phyloP scores from a whole-genome alignment of 2,888 invertebrate genomes.

The Gortyna flavago region DNA sequence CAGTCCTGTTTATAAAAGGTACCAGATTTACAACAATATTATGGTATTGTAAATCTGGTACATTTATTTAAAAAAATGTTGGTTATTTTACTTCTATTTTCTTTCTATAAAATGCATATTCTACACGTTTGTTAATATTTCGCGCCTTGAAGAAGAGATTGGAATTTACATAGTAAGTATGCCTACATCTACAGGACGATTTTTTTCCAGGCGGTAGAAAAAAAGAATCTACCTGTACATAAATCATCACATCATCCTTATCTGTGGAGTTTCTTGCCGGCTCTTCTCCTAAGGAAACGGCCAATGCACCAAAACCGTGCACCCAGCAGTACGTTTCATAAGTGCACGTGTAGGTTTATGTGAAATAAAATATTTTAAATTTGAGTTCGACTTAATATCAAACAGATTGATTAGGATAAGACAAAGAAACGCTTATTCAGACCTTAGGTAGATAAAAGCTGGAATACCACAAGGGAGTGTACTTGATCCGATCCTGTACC shows the following conservation, averaged over 20 bases:
- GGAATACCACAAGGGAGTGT: background rate
- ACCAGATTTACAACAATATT: no score
- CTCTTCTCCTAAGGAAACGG: background rate
- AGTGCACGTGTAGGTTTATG: background rate
- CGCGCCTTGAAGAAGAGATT: background rate
- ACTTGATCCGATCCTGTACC: background rate
- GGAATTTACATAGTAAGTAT: background rate
- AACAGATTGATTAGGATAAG: background rate
- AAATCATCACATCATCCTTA: background rate
- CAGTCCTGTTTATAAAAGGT: background rate
- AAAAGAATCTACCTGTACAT: background rate
- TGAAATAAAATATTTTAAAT: background rate
- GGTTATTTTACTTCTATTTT: background rate
- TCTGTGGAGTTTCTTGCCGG: background rate
- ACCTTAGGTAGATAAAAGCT: background rate
- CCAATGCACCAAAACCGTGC: background rate
- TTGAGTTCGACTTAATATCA: background rate
- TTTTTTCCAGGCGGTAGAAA: background rate
- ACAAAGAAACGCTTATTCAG: background rate
- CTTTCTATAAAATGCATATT: no score
- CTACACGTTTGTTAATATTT: background rate
- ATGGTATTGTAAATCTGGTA: background rate
- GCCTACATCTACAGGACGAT: background rate
- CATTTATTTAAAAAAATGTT: background rate
- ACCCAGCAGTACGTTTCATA: background rate